Evolutionary conservation across 2,113 vertebrate genomes (phyloP).

Genomic region (Cervus canadensis): DNA sequence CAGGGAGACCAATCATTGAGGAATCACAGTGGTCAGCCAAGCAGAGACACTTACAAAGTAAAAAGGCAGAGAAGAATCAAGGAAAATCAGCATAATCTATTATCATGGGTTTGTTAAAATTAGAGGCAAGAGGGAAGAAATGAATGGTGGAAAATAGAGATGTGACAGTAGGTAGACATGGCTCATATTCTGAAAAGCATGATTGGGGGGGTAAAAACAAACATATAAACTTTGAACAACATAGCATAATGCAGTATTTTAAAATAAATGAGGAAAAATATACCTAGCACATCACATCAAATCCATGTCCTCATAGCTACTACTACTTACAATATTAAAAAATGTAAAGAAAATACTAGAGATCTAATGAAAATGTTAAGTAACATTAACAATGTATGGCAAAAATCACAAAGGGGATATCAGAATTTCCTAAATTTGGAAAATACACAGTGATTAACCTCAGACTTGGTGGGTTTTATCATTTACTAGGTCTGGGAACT

Average conservation of each 20-base stretch:
- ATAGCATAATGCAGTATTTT: background rate
- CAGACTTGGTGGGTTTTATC: background rate
- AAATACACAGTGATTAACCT: background rate
- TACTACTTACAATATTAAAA: background rate
- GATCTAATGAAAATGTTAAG: background rate
- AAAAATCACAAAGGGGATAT: background rate
- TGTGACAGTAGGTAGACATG: background rate
- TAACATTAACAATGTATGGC: background rate
- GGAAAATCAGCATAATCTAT: background rate
- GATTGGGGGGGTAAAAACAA: background rate
- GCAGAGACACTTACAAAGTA: background rate
- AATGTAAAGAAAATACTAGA: background rate
- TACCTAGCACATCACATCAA: background rate
- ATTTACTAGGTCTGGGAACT: background rate
- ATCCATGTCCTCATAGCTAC: background rate
- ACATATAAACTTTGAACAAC: background rate
- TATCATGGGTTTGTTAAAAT: background rate
- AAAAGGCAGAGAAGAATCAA: background rate
- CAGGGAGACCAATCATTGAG: background rate
- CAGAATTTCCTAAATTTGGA: background rate
- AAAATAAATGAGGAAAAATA: background rate
- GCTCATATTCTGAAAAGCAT: background rate
- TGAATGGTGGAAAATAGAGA: background rate
- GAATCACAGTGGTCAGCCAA: background rate
- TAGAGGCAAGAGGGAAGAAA: background rate